Evolutionary conservation across 2,888 invertebrate genomes (phyloP), one percentile per base, ranked within the genome.

Genomic region (Chymomyza procnemis): DNA sequence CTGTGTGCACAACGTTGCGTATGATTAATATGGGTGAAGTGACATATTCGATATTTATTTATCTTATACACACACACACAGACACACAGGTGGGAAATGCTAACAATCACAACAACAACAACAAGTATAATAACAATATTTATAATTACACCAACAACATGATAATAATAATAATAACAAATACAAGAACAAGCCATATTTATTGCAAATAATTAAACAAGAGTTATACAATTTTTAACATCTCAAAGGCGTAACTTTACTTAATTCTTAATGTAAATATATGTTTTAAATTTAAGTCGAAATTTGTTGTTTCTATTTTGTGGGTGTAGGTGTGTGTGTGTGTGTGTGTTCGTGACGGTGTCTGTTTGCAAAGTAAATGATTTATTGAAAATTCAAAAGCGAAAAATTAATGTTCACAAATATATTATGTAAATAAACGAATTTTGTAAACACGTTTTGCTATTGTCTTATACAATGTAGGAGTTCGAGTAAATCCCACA

Each of bases 401-500:
- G 57, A 68, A 73, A 76, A 75, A 75, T 66, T 5, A 63, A 69
- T 67, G 67, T 68, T 84, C 9, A 41, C 34, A 41, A 41, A 41
- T 4, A 59, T 80, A 83, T 81, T 80, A 81, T 81, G 74, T 76
- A 80, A 78, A 69, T 76, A 75, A 74, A 76, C 71, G 81, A 83
- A 81, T 83, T 78, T 6, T 26, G 26, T 8, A 26, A 26, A 26
- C 26, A 26, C 26, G 26, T 26, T 26, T 2, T 5, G 3, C 4
- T 26, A 1, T 26, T 26, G 26, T 26, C 26, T 26, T 26, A 26
- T 1, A 26, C 0, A 26, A 26, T 26, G 26, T 1, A 8, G 26
- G 26, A 26, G 6, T 26, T 26, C 26, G 2, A 26, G 5, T 26
- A 3, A 26, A 26, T 2, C 6, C 26, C 4, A 1, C 26, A 3